Base-by-base conservation (phyloP, 2,888 invertebrate species). In the Eremobia ochroleuca region DNA sequence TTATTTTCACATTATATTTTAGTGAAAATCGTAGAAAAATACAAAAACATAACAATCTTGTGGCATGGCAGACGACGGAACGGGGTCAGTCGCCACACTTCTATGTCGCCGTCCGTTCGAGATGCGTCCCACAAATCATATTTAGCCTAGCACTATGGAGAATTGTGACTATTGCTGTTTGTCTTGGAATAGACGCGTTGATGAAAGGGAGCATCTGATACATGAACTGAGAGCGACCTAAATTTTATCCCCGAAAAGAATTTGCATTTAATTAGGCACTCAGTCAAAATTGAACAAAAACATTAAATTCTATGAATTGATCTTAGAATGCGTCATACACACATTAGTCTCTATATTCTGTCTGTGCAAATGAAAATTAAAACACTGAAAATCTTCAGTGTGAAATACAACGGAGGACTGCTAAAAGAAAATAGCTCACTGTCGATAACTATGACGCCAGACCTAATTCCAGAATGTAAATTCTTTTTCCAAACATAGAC, bases 71-170 rank as follows among this genome's bases (percentile, higher is more conserved):
- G 88, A 79, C 88, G 90, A 90, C 91, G 90, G 87, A 96, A 93
- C 92, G 93, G 91, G 95, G 95, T 95, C 95, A 95, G 83, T 89
- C 92, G 90, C 90, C 86, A 90, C 92, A 90, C 87, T 89, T 89
- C 91, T 92, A 91, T 90, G 93, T 93, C 93, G 91, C 91, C 90
- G 91, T 89, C 89, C 80, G 91, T 91, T 92, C 92, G 90, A 90
- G 92, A 94, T 93, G 92, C 90, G 95, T 92, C 92, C 95, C 92
- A 95, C 95, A 94, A 95, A 95, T 95, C 94, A 95, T 95, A 94
- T 95, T 95, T 95, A 95, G 94, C 93, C 90, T 92, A 92, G 92
- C 91, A 90, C 92, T 93, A 92, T 92, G 92, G 91, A 93, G 92
- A 94, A 93, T 94, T 93, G 92, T 91, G 92, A 92, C 91, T 94